Evolutionary conservation across 2,888 invertebrate species (phyloP), one percentile per base, ranked within the genome.

Genomic region (Frankliniella intonsa): DNA sequence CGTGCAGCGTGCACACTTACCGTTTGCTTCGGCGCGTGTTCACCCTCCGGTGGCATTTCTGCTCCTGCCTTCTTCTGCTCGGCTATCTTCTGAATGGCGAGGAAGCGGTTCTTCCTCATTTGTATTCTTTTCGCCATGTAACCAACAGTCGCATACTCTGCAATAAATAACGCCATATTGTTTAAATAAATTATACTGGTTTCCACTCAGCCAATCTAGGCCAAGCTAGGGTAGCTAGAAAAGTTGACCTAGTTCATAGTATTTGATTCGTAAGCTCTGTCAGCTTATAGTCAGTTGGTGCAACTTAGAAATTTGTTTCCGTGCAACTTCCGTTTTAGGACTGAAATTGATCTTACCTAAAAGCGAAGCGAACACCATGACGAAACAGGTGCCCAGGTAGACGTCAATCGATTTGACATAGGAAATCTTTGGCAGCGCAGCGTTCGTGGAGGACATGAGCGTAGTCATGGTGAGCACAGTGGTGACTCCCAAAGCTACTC

Each of bases 331-430:
- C 5, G 2, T 5, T 25, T 1, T 1, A 80, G 19, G 25, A 80
- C 19, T 80, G 19, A 81, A 65, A n/a, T 80, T 17, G 17, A 25
- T 62, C 91, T 93, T 92, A 96, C 96, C 97, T 90, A 98, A 90
- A 88, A 98, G 91, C 89, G 97, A 97, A 87, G 97, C 97, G 91
- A 98, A 98, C 88, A 98, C 98, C 97, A 98, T 98, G 88, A 98
- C 96, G 95, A 98, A 98, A 91, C 97, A 97, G 87, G 97, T 97
- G 87, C 97, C 97, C 90, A 97, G 91, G 90, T 97, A 98, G 86
- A 98, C 97, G 90, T 98, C 98, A 89, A 98, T 98, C 86, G 96
- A 96, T 90, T 98, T 98, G 89, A 98, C 97, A 90, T 98, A 98
- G 85, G 97, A 97, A 88, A 98, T 97, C 91, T 99, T 97, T 86